Percentiles rank a stretch among this genome's conserved stretches.
Conservation (phyloP, 2,888 invertebrate species). For the Acronicta leporina region DNA sequence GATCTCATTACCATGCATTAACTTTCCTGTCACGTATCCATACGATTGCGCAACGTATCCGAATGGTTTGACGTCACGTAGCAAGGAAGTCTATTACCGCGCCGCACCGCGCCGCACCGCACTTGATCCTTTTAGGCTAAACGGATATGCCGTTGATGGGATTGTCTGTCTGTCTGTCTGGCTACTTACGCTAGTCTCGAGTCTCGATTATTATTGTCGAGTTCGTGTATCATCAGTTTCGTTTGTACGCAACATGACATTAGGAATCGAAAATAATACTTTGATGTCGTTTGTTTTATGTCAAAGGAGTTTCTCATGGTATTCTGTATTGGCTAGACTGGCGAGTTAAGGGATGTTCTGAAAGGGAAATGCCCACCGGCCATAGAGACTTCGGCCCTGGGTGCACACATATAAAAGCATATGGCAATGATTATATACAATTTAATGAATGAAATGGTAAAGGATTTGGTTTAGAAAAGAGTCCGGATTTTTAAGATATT, state of each 20-base stretch:
- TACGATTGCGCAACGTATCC: constrained; percentile 54
- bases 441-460: too few species aligned
- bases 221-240: constrained; percentile 27
- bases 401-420: too few species aligned
- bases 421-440: too few species aligned
- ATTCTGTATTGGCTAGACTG: constrained; percentile 32
- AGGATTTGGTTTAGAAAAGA: too few species aligned
- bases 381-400: too few species aligned
- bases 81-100: constrained; percentile 73
- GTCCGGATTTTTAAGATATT: too few species aligned
- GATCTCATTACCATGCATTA: constrained; percentile 47
- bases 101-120: constrained; percentile 53
- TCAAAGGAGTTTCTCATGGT: constrained; percentile 30
- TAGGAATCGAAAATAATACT: constrained; percentile 43
- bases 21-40: constrained; percentile 57
- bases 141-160: constrained; percentile 76
- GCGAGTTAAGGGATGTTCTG: not conserved
- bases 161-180: constrained; percentile 73
- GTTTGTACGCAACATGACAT: constrained; percentile 42
- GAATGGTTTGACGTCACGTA: constrained; percentile 68
- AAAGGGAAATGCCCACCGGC: too few species aligned
- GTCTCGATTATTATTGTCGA: constrained; percentile 26
- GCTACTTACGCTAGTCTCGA: constrained; percentile 40
- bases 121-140: constrained; percentile 82
- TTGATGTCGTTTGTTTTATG: constrained; percentile 34